Conservation (phyloP, 2,888 invertebrate species). For the Helleia helle region DNA sequence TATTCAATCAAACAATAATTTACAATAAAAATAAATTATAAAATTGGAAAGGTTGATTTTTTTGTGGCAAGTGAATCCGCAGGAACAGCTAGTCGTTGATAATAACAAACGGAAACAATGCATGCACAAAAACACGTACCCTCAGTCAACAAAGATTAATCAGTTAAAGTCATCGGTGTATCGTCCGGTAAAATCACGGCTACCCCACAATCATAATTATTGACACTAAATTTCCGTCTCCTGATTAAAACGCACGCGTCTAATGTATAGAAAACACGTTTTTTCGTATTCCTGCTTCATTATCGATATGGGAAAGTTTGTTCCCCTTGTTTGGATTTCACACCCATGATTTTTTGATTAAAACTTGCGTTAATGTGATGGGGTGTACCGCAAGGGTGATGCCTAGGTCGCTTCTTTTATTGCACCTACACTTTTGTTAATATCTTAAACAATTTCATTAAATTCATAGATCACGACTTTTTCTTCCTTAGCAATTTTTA, state of each 20-base stretch:
- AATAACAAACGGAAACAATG: slow-evolving; percentile 22
- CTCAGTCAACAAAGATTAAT: slow-evolving; percentile 37
- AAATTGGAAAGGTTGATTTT: no score
- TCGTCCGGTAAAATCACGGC: slow-evolving; percentile 36
- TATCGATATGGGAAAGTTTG: slow-evolving; percentile 67
- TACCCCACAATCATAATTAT: slow-evolving; percentile 40
- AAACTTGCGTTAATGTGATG: slow-evolving; percentile 49
- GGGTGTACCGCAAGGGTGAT: slow-evolving; percentile 62
- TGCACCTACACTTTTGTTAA: no score
- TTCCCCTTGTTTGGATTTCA: slow-evolving; percentile 66
- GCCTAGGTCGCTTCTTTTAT: slow-evolving; percentile 43
- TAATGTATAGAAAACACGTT: slow-evolving; percentile 40
- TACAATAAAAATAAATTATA: no score
- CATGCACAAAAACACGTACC: slow-evolving; percentile 20
- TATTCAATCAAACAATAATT: no score
- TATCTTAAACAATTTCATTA: no score
- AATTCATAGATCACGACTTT: no score
- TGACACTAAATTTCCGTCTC: slow-evolving; percentile 49
- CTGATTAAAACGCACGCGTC: slow-evolving; percentile 49
- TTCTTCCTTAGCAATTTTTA: no score
- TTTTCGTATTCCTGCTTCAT: slow-evolving; percentile 54
- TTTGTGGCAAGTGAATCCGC: no score
- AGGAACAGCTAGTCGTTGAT: no score
- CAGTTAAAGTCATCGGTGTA: slow-evolving; percentile 38
- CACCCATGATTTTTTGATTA: slow-evolving; percentile 68